Conservation (phyloP, 2,113 vertebrate genomes). For the Neoarius graeffei region DNA sequence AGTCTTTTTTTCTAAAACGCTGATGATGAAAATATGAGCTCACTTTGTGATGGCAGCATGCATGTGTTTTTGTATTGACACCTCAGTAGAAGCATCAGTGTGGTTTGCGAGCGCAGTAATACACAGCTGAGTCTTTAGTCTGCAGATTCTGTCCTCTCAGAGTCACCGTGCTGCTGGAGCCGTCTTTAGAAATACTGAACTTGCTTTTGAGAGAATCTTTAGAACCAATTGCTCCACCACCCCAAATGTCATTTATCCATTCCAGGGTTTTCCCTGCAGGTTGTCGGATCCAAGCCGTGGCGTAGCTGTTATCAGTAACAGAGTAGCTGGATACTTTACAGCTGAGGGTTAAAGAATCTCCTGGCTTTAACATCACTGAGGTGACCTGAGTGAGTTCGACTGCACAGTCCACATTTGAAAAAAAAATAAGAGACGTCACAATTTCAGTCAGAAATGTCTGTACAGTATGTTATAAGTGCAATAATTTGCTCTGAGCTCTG, state of each 20-base stretch:
- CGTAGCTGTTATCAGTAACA: not conserved
- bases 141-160: no score
- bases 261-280: no score
- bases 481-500: not conserved
- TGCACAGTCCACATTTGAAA: not conserved
- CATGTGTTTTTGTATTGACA: not conserved
- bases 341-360: not conserved
- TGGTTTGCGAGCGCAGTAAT: no score
- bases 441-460: not conserved
- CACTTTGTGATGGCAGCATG: not conserved
- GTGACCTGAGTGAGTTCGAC: not conserved
- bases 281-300: not conserved
- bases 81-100: no score
- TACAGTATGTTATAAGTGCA: not conserved
- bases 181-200: not conserved
- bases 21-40: not conserved
- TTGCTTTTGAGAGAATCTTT: not conserved
- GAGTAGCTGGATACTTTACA: not conserved
- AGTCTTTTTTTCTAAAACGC: not conserved
- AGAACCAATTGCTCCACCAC: not conserved
- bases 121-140: no score
- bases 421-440: not conserved
- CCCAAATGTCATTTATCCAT: constrained; percentile 3
- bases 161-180: no score
- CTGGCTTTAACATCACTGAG: not conserved